These are phyloP conservation scores for Cylindroiulus punctatus DNA, from an alignment of 2,888 invertebrate genomes.

Conservation along the genomic window DNA sequence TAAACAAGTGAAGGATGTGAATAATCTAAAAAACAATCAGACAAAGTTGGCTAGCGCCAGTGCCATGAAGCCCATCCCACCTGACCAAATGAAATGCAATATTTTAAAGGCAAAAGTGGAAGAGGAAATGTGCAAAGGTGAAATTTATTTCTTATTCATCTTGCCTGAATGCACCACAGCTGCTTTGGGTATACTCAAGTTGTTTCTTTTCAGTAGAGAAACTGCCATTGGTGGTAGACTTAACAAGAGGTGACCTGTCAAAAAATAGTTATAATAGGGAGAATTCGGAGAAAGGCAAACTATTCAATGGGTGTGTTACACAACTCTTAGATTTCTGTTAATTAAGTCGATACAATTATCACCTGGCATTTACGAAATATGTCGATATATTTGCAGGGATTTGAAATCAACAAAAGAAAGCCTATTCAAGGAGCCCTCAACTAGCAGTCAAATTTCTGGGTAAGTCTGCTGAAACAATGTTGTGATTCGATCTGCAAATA, in stretches of 20 bases:
- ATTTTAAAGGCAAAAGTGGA: slow-evolving; percentile 85
- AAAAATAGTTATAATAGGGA: slow-evolving; percentile 55
- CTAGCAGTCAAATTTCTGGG: slow-evolving; percentile 3
- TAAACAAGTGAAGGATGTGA: slow-evolving; percentile 64
- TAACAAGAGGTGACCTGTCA: slow-evolving; percentile 54
- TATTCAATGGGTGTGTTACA: slow-evolving; percentile 53
- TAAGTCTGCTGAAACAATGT: neutral
- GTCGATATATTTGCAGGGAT: slow-evolving; percentile 6
- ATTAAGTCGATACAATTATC: neutral
- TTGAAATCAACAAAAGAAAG: slow-evolving; percentile 18
- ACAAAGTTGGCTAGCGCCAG: slow-evolving; percentile 63
- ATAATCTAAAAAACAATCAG: slow-evolving; percentile 63
- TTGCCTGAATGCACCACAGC: neutral
- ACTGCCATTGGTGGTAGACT: slow-evolving; percentile 53
- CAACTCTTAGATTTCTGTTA: neutral
- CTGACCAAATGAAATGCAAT: slow-evolving; percentile 92
- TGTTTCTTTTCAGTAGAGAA: slow-evolving; percentile 53
- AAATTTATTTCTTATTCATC: neutral
- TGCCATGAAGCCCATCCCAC: slow-evolving; percentile 76
- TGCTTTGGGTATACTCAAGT: neutral
- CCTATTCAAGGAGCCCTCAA: slow-evolving; percentile 41
- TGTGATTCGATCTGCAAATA: neutral
- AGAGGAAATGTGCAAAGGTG: slow-evolving; percentile 71
- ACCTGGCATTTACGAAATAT: neutral
- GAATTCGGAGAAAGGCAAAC: slow-evolving; percentile 56